These are phyloP conservation scores for Dasypogon diadema DNA, from an alignment of 2,888 invertebrate genomes.

Conservation along the genomic window DNA sequence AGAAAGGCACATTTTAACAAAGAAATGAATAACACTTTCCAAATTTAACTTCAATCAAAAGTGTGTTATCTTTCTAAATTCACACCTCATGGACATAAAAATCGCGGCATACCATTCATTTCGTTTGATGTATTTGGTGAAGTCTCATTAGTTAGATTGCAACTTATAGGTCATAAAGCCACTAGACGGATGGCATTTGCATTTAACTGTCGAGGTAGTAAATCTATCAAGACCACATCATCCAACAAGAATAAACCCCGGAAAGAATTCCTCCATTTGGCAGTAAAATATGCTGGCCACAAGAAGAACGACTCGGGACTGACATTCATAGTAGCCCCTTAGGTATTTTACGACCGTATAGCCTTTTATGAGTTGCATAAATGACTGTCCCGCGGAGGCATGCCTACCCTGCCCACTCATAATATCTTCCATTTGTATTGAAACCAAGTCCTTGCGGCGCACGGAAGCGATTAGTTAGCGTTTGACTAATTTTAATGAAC, in stretches of 20 bases:
- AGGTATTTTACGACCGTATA: background rate
- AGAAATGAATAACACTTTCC: too few relatives aligned
- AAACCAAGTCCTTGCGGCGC: constrained; percentile 11
- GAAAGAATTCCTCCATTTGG: background rate
- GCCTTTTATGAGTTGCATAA: background rate
- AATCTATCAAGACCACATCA: constrained; percentile 25
- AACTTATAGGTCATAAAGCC: background rate
- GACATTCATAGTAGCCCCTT: constrained; percentile 16
- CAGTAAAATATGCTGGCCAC: constrained; percentile 25
- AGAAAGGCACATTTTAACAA: too few relatives aligned
- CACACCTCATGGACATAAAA: too few relatives aligned
- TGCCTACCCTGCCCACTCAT: constrained; percentile 20
- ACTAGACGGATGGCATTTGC: constrained; percentile 6
- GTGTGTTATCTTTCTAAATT: too few relatives aligned
- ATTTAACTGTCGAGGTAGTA: background rate
- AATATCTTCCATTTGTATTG: constrained; percentile 5
- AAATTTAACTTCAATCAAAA: too few relatives aligned
- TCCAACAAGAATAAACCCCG: constrained; percentile 23
- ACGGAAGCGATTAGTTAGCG: constrained; percentile 16
- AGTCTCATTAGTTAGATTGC: background rate
- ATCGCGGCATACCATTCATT: too few relatives aligned
- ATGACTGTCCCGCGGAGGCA: background rate
- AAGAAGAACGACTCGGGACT: background rate
- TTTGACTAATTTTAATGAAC: constrained; percentile 24
- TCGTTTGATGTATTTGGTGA: too few relatives aligned